A percentile compares a stretch with the other conserved stretches of the same genome.
phyloP scores from a whole-genome alignment of 2,888 invertebrate genomes.

The Abrostola tripartita region DNA sequence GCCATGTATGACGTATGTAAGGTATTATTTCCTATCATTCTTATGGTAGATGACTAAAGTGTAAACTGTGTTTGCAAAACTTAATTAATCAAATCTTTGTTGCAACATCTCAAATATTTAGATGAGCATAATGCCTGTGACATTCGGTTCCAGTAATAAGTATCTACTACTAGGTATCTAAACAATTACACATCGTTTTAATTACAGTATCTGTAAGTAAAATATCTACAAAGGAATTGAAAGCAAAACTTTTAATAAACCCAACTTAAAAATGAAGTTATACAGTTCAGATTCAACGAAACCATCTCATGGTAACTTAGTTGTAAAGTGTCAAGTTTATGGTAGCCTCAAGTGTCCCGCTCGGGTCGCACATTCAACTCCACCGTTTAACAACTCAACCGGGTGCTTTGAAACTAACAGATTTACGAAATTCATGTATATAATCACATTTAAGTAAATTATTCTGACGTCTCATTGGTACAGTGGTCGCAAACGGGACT shows the following conservation, averaged over 20 bases:
- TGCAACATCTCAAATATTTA: too few species aligned
- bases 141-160: too few species aligned
- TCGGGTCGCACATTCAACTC: conserved; percentile 46
- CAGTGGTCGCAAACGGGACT: neutral
- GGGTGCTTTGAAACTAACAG: conserved; percentile 40
- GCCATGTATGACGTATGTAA: too few species aligned
- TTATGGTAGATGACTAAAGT: too few species aligned
- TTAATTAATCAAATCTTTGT: too few species aligned
- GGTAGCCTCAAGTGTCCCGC: conserved; percentile 45
- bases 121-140: too few species aligned
- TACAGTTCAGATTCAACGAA: conserved; percentile 26
- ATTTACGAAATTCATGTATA: conserved; percentile 26
- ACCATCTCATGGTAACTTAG: conserved; percentile 47
- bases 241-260: conserved; percentile 13
- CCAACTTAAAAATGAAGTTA: conserved; percentile 40
- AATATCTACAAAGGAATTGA: neutral
- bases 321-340: conserved; percentile 59
- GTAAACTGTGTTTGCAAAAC: too few species aligned
- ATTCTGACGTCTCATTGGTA: neutral
- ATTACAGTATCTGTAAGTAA: too few species aligned
- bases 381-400: conserved; percentile 51
- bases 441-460: conserved; percentile 10
- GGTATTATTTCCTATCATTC: too few species aligned
- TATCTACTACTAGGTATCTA: too few species aligned
- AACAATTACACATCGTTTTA: too few species aligned